Evolutionary conservation across 2,113 vertebrate species (phyloP).

Genomic region (Pleuronectes platessa): DNA sequence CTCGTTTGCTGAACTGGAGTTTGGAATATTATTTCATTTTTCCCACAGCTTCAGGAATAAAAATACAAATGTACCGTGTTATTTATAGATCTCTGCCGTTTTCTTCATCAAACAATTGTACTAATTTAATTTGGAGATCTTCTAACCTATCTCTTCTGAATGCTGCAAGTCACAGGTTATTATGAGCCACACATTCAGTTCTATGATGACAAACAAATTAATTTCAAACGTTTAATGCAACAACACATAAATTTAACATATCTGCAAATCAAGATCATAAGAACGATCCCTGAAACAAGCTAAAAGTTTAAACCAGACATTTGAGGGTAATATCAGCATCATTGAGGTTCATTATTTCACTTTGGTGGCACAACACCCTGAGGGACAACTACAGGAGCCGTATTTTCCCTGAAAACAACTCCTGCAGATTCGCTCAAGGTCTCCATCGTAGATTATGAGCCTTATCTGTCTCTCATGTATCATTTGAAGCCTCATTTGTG

Average conservation of each 20-base stretch:
- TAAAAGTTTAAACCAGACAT: neutral
- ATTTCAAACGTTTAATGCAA: neutral
- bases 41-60: neutral
- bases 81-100: neutral
- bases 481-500: slow-evolving; percentile 43
- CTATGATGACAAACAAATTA: neutral
- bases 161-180: neutral
- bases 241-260: too few species aligned
- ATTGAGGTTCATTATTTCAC: slow-evolving; percentile 4
- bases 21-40: slow-evolving; percentile 4
- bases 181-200: neutral
- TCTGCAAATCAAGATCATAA: too few species aligned
- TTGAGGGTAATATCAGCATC: slow-evolving; percentile 19
- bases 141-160: too few species aligned
- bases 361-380: slow-evolving; percentile 3
- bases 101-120: too few species aligned
- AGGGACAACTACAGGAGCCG: neutral
- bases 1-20: slow-evolving; percentile 25
- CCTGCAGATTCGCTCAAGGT: slow-evolving; percentile 20
- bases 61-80: too few species aligned
- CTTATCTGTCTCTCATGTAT: neutral
- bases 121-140: too few species aligned
- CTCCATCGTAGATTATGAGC: slow-evolving; percentile 23
- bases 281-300: too few species aligned
- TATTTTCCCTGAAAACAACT: slow-evolving; percentile 36